Base-by-base conservation (phyloP, 2,888 invertebrate species). In the Chloroclystis v-ata region DNA sequence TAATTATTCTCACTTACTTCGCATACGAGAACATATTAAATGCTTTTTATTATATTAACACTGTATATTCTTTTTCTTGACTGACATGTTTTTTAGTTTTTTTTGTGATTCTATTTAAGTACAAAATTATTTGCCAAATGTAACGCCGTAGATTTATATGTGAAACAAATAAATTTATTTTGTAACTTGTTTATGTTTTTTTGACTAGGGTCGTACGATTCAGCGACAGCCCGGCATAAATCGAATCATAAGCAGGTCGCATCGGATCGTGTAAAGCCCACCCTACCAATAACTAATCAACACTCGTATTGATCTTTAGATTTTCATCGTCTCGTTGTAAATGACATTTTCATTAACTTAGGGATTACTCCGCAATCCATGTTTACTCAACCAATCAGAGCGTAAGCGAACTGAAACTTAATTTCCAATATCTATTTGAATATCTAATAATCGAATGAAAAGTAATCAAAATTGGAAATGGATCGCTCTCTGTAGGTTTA, bases 381-480 rank as follows among this genome's bases (percentile, higher is more conserved):
- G 73, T 78, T 76, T 78, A 75, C 69, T 66, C 62, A 75, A 72
- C 75, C 75, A 80, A 81, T 78, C 75, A 76, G 53, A 61, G 58
- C 67, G 64, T 61, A 56, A 58, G 72, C 56, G 61, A 26, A 64
- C 14, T 24, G 7, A 46, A 72, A 74, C 68, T 77, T 77, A 75
- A 82, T 82, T 82, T 16, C 12, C 72, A 77, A 76, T 78, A 73
- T 74, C 72, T 69, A 75, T 76, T 41, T 20, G 6, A 33, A 33
- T 33, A 20, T 20, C 28, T n/a, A 26, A 14, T 37, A 13, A 54
- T 53, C 74, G 81, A 81, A 82, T 76, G 77, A 57, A 72, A 79
- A 81, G 77, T 75, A 78, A 81, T 81, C 70, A 74, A 78, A 78
- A 78, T 72, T 72, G 66, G 69, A 75, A 78, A 78, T 80, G 68